Evolutionary conservation across 2,888 invertebrate species (phyloP), one percentile per base, ranked within the genome.

Genomic region (Caenorhabditis japonica): DNA sequence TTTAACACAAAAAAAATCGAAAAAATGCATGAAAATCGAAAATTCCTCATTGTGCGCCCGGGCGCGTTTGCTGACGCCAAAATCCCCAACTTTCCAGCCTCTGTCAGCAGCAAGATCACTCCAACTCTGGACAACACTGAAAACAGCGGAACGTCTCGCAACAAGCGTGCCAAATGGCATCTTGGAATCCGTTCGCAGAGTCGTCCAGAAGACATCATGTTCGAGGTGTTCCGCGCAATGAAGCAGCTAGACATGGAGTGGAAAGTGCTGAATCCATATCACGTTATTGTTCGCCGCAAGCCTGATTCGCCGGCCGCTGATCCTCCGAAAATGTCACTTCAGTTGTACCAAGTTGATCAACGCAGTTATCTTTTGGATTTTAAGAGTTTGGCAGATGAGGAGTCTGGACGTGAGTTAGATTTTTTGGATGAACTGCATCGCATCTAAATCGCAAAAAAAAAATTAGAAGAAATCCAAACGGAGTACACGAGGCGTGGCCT

Each of bases 121-220:
- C 75, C 85, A 27, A 86, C 84, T 25, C 71, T 84, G 34, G 82
- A 81, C 38, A 72, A 70, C 55, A 75, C 76, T 13, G 73, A 73
- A 17, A 39, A 55, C n/a, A 66, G 59, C 25, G 75, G 75, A 19
- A 49, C 62, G 5, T 13, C 77, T 17, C 81, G 82, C 21, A 93
- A 94, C 5, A 97, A 96, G 89, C 91, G 95, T 75, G 97, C 97
- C 7, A 97, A 97, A 88, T 99, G 97, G 97, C 97, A 99, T 91
- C 90, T 99, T 83, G 97, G 91, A 61, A 99, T 99, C 84, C 91
- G 99, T 60, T 99, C 97, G 4, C 99, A 99, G 88, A 97, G 97
- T 88, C 95, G 96, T 88, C 99, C 99, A 58, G 94, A 95, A 88
- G 99, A 99, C 89, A 99, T 99, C 59, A 99, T 99, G 99, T 93